Percentiles rank a stretch among this genome's conserved stretches.
phyloP scores from a whole-genome alignment of 2,797 vertebrate genomes.

The Kryptolebias ocellatus region DNA sequence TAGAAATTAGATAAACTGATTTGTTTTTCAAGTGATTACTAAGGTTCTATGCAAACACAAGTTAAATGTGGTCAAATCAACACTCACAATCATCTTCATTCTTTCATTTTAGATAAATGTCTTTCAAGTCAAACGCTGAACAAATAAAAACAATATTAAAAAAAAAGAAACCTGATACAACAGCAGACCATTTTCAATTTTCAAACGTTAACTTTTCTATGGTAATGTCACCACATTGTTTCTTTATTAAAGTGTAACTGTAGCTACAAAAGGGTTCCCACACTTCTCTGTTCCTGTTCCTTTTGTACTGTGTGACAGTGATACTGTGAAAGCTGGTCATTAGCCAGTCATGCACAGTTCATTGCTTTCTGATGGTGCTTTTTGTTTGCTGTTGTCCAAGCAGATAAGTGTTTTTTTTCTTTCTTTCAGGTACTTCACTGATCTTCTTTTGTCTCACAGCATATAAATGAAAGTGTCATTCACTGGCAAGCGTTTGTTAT shows the following conservation, averaged over 20 bases:
- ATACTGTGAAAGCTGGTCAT: conserved; percentile 44
- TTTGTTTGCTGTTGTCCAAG: conserved; percentile 44
- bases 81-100: background rate
- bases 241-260: conserved; percentile 3
- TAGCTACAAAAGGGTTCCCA: conserved; percentile 16
- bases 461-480: background rate
- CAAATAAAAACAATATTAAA: conserved; percentile 6
- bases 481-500: conserved; percentile 1
- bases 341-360: conserved; percentile 34
- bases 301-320: conserved; percentile 31
- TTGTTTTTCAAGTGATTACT: no score
- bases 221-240: conserved; percentile 24
- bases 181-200: conserved; percentile 13
- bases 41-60: background rate
- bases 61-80: background rate
- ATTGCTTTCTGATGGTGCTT: conserved; percentile 30
- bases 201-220: conserved; percentile 25
- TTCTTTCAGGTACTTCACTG: conserved; percentile 7
- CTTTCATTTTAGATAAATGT: conserved; percentile 5
- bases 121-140: conserved; percentile 11
- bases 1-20: background rate
- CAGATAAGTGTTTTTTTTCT: conserved; percentile 22
- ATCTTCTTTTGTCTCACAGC: conserved; percentile 6
- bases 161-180: conserved; percentile 17
- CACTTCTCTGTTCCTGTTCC: conserved; percentile 10